Percentiles rank a stretch among this genome's conserved stretches.
These are phyloP conservation scores for Enteromius mattozi DNA, from an alignment of 2,797 vertebrate genomes.

Conservation along the genomic window DNA sequence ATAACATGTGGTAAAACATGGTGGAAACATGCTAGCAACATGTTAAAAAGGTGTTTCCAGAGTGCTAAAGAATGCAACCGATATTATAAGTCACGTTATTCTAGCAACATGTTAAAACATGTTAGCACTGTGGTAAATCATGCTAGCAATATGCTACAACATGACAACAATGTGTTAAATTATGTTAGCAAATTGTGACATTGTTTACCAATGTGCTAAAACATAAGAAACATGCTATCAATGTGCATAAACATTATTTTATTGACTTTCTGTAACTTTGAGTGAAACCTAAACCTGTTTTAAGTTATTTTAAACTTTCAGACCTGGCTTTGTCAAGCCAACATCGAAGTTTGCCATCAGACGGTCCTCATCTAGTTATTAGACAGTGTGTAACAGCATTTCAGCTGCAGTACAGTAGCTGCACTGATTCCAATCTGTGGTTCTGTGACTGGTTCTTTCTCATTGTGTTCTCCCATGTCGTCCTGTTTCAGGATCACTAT, in stretches of 20 bases:
- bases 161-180: background rate
- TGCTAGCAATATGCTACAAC: background rate
- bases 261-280: background rate
- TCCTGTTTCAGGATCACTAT: conserved; percentile 84
- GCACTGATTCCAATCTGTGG: background rate
- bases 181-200: background rate
- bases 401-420: background rate
- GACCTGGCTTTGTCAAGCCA: background rate
- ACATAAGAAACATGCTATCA: background rate
- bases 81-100: background rate
- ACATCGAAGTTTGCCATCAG: background rate
- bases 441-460: background rate
- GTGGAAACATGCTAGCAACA: background rate
- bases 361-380: background rate
- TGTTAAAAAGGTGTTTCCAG: background rate
- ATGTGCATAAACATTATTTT: background rate
- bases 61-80: background rate
- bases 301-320: background rate
- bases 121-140: background rate
- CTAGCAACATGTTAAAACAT: background rate
- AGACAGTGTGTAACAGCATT: background rate
- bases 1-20: background rate
- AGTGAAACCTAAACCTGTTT: background rate
- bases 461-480: background rate
- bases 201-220: background rate